These are phyloP conservation scores for Druon quercuslanigerum DNA, from an alignment of 1,140 invertebrate species.

Conservation along the genomic window DNA sequence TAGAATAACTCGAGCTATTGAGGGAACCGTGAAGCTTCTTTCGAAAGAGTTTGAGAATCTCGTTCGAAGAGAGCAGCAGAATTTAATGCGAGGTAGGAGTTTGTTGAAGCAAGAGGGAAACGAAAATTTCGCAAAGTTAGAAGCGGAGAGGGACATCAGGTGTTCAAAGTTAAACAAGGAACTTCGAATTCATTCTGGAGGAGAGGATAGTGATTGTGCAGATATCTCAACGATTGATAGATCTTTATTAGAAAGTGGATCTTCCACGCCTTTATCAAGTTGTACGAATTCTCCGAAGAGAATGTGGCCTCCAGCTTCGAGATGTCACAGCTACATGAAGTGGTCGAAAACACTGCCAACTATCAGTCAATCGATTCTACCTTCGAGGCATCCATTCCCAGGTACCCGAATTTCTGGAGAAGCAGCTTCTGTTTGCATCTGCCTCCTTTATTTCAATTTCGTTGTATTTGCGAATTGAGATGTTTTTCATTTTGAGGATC, in stretches of 20 bases:
- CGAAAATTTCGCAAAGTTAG: constrained; percentile 67
- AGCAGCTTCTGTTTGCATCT: neutral
- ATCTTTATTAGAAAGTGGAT: constrained; percentile 78
- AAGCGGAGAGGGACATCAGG: constrained; percentile 62
- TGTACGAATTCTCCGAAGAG: constrained; percentile 81
- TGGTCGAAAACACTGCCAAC: constrained; percentile 71
- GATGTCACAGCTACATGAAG: constrained; percentile 68
- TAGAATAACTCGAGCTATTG: constrained; percentile 66
- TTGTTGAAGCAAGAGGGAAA: constrained; percentile 49
- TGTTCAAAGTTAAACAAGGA: constrained; percentile 54
- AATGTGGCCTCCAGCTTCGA: constrained; percentile 76
- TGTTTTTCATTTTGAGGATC: neutral
- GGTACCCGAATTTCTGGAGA: constrained; percentile 54
- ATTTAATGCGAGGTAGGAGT: constrained; percentile 59
- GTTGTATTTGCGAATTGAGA: constrained; percentile 22
- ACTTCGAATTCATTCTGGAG: constrained; percentile 59
- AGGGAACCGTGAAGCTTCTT: constrained; percentile 69
- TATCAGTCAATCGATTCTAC: constrained; percentile 67
- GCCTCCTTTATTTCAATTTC: constrained; percentile 32
- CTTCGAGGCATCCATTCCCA: constrained; percentile 69
- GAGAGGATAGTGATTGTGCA: constrained; percentile 69
- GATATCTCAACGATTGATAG: constrained; percentile 72
- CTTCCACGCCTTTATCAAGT: constrained; percentile 80
- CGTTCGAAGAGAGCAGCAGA: constrained; percentile 61
- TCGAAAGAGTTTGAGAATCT: constrained; percentile 72